Evolutionary conservation across 2,113 vertebrate species (phyloP), one percentile per base, ranked within the genome.

Genomic region (Hippocampus mohnikei): DNA sequence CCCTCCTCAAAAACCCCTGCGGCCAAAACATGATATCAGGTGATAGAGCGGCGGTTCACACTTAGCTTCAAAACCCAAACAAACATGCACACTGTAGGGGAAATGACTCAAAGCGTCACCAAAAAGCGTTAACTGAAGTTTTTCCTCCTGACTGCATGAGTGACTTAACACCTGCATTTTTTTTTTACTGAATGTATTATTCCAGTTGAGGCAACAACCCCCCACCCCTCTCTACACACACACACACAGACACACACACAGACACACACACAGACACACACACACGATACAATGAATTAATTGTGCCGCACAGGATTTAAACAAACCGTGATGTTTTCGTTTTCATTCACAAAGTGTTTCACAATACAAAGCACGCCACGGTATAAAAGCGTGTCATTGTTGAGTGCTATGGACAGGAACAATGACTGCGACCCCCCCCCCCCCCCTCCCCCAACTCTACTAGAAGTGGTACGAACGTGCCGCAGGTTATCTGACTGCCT

Each of bases 401-500:
- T 33, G 27, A 33, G 58, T 15, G 58, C 29, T 53, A 60, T 68
- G 78, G 42, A 68, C 53, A 68, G 74, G 78, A 68, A 77, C 71
- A 73, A 40, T 9, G 63, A 82, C 85, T 88, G 68, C 73, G 69
- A 67, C 59, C n/a, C 10, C 1, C 2, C 3, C 48, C 12, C 11
- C 42, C 3, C 42, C 10, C 40, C 40, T 33, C 42, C 10, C 40
- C 40, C 25, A 20, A 67, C 62, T 44, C 0, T 8, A 68, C 70
- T 63, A 40, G 73, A 33, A 16, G n/a, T 71, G 44, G 13, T 16
- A 13, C 25, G 21, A 46, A 40, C 71, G 61, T 9, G 11, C 63
- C 64, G 72, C 75, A 86, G 82, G 86, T 89, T 91, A 87, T 89
- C 88, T 86, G 84, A 86, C 84, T 80, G 67, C 55, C 18, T 76